Conservation (phyloP, 2,888 invertebrate species). For the Salticus scenicus region DNA sequence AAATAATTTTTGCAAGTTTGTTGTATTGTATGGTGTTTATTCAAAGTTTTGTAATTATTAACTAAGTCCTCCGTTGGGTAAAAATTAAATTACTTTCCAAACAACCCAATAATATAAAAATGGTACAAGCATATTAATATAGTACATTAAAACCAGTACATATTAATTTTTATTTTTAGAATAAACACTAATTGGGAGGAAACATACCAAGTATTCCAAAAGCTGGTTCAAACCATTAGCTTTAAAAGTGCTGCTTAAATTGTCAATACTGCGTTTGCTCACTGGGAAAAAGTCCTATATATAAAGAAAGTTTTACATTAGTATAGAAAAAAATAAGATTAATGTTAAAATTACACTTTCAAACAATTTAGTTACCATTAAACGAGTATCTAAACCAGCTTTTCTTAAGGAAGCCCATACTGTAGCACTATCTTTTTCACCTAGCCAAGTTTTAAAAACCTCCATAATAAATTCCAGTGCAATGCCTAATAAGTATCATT, state of each 20-base stretch:
- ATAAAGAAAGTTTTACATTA: neutral
- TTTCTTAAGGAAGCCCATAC: conserved; percentile 90
- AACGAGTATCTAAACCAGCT: conserved; percentile 84
- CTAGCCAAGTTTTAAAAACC: conserved; percentile 92
- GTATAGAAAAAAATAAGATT: neutral
- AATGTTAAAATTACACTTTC: neutral
- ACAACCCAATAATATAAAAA: too few relatives aligned
- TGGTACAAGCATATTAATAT: too few relatives aligned
- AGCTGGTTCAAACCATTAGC: conserved; percentile 87
- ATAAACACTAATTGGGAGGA: too few relatives aligned
- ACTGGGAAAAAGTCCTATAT: conserved; percentile 88
- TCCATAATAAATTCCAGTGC: conserved; percentile 95
- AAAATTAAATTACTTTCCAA: too few relatives aligned
- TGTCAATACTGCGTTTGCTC: conserved; percentile 93
- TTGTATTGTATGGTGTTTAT: too few relatives aligned
- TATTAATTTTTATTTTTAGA: too few relatives aligned
- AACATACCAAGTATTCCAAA: conserved; percentile 79
- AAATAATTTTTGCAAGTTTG: too few relatives aligned
- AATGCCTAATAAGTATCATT: conserved; percentile 80
- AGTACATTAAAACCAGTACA: too few relatives aligned
- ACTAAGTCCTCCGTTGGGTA: too few relatives aligned
- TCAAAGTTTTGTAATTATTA: too few relatives aligned
- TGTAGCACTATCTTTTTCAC: conserved; percentile 89
- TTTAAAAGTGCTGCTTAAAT: conserved; percentile 85
- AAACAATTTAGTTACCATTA: conserved; percentile 71